A percentile compares a stretch with the other conserved stretches of the same genome.
phyloP scores from a whole-genome alignment of 2,797 vertebrate species.

The Sebastes baramenuke region DNA sequence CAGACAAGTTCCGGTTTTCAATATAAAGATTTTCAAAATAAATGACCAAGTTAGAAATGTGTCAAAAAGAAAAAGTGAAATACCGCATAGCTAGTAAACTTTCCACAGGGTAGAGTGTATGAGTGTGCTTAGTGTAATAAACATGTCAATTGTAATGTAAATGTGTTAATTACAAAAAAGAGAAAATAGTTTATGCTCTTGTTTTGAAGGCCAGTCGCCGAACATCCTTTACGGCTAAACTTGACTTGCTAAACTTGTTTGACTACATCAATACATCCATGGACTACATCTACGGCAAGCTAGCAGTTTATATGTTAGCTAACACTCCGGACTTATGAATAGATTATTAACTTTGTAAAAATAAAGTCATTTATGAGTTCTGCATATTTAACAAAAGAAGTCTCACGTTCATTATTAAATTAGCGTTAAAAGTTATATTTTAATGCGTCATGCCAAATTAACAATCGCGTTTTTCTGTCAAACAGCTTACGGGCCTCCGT shows the following conservation, averaged over 20 bases:
- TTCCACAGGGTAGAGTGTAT: not conserved
- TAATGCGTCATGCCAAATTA: not conserved
- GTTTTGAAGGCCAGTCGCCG: not conserved
- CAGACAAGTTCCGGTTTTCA: not conserved
- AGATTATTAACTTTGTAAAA: no score
- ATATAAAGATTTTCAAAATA: not conserved
- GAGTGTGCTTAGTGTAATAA: no score
- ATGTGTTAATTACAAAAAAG: not conserved
- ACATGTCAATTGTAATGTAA: not conserved
- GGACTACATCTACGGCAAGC: constrained; percentile 49
- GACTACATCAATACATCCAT: constrained; percentile 17
- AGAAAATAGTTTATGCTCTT: not conserved
- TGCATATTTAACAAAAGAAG: no score
- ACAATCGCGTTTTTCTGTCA: not conserved
- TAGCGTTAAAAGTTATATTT: rapidly evolving
- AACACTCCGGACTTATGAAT: rapidly evolving
- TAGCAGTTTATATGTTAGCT: rapidly evolving
- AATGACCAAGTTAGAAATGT: not conserved
- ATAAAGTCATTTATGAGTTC: rapidly evolving
- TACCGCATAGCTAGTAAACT: not conserved
- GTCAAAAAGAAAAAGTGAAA: not conserved
- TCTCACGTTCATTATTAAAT: no score
- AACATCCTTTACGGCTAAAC: not conserved
- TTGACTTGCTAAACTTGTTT: not conserved
- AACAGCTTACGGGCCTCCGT: constrained; percentile 23